Conservation (phyloP, 2,888 invertebrate species). For the Pyrocoelia pectoralis region DNA sequence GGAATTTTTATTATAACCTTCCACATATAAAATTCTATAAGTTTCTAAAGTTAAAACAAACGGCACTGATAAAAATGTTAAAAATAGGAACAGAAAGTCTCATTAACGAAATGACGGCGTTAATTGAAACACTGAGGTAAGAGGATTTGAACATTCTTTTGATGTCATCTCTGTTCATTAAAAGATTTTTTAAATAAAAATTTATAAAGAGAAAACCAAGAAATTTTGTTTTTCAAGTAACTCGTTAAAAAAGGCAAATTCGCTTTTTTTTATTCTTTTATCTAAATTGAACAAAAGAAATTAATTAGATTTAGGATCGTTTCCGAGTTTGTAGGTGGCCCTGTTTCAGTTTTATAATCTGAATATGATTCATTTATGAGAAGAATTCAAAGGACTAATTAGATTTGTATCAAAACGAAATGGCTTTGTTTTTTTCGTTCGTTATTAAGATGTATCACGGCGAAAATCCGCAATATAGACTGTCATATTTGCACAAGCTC, state of each 20-base stretch:
- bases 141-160: constrained; percentile 4
- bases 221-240: constrained; percentile 3
- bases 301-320: neutral
- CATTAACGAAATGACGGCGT: constrained; percentile 7
- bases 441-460: constrained; percentile 27
- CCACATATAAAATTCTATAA: neutral
- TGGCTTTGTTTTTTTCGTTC: neutral
- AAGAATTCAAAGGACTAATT: neutral
- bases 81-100: neutral
- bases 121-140: constrained; percentile 11
- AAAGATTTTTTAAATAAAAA: constrained; percentile 3
- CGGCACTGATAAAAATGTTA: neutral
- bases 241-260: neutral
- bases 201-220: neutral
- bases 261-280: neutral
- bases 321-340: neutral
- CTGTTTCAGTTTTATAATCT: neutral
- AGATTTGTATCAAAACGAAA: neutral
- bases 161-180: constrained; percentile 8
- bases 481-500: constrained; percentile 31
- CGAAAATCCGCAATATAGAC: constrained; percentile 30
- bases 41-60: neutral
- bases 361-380: neutral
- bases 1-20: constrained; percentile 8
- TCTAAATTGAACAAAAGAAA: constrained; percentile 4